Percentiles rank a stretch among this genome's conserved stretches.
These are phyloP conservation scores for Polymixis lichenea DNA, from an alignment of 2,888 invertebrate genomes.

Conservation along the genomic window DNA sequence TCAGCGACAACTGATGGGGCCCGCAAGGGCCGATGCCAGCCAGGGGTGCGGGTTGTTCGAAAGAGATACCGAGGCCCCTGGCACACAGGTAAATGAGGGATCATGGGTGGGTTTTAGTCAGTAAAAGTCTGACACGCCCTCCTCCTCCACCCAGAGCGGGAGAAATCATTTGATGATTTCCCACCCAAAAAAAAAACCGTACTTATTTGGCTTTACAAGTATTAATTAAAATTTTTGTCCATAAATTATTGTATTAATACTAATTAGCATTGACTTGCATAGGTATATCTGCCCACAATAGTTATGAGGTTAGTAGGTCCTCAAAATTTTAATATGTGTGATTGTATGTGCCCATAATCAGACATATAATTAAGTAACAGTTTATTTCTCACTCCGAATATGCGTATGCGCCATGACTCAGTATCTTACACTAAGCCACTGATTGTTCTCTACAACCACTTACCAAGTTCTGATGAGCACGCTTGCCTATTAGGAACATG, in stretches of 20 bases:
- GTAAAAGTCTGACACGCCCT: too few relatives aligned
- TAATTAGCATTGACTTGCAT: conserved; percentile 53
- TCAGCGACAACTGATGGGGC: too few relatives aligned
- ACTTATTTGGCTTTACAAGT: background rate
- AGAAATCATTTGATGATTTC: too few relatives aligned
- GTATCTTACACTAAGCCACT: conserved; percentile 61
- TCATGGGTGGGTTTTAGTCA: too few relatives aligned
- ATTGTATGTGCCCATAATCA: conserved; percentile 43
- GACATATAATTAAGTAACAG: conserved; percentile 58
- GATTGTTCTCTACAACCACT: conserved; percentile 59
- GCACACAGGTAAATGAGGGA: too few relatives aligned
- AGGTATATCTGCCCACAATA: conserved; percentile 28
- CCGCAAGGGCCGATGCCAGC: too few relatives aligned
- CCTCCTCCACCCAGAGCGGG: too few relatives aligned
- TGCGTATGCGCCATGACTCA: conserved; percentile 54
- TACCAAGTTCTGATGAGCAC: conserved; percentile 55
- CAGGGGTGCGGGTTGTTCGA: too few relatives aligned
- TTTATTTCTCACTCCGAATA: conserved; percentile 53
- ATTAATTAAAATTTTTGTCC: conserved; percentile 2
- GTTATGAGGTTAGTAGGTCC: conserved; percentile 51
- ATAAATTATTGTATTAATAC: conserved; percentile 1
- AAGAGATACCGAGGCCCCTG: too few relatives aligned
- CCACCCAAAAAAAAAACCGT: too few relatives aligned
- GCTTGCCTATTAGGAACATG: conserved; percentile 76
- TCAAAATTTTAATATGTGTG: conserved; percentile 48